Evolutionary conservation across 2,113 vertebrate genomes (phyloP), one percentile per base, ranked within the genome.

Genomic region (Hypomesus transpacificus): DNA sequence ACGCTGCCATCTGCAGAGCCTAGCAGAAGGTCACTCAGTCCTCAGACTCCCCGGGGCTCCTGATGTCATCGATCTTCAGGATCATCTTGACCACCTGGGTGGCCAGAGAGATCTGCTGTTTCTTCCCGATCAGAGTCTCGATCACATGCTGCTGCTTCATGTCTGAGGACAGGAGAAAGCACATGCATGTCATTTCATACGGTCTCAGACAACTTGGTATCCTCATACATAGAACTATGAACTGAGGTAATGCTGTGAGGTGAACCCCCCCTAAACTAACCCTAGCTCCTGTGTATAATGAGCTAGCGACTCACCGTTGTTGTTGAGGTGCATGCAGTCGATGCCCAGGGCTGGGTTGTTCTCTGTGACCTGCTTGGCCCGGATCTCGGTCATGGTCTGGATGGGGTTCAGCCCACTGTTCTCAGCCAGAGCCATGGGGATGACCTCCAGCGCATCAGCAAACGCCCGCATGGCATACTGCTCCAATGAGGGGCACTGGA

Each of bases 61-160:
- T 92, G 87, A 98, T 95, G 79, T 99, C 97, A 54, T 99, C 97
- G 0, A 98, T 99, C 91, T 99, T 99, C 72, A 99, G 85, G 84
- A 99, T 98, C 97, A 98, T 99, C 87, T 95, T 95, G 68, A 99
- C 97, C 21, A 98, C 95, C 58, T 99, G 97, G 20, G 96, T 96
- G 0, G 97, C 97, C 77, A 99, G 92, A 54, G 91, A 91, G 61
- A 99, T 96, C 90, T 99, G 97, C 70, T 99, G 97, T 78, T 98
- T 99, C 86, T 99, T 99, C 34, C 96, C 97, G 76, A 98, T 95
- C 78, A 98, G 87, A 9, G 96, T 99, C 92, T 98, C 97, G 74
- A 99, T 96, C 73, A 98, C 97, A 73, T 98, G 94, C 17, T 99
- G 97, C 77, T 95, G 90, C 80, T 95, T 98, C 97, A 99, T 99